Evolutionary conservation across 2,888 invertebrate species (phyloP).

Genomic region (Heliothis peltigera): DNA sequence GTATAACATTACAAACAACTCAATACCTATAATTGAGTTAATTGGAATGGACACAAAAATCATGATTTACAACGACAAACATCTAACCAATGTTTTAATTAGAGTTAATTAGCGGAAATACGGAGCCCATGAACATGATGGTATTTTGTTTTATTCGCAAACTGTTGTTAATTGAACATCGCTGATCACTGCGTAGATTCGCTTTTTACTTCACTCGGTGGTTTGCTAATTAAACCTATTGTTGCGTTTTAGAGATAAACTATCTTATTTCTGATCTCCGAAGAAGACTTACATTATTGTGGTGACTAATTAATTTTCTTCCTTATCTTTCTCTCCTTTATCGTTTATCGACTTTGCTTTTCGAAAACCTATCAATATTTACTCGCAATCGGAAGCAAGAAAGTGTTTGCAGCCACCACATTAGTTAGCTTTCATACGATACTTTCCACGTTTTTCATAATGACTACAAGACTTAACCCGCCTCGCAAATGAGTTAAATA

Average conservation of each 20-base stretch:
- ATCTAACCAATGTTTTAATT: constrained; percentile 29
- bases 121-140: constrained; percentile 11
- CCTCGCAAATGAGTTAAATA: constrained; percentile 38
- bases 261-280: neutral
- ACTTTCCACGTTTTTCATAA: constrained; percentile 17
- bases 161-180: constrained; percentile 14
- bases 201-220: neutral
- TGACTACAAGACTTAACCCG: constrained; percentile 24
- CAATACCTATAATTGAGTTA: constrained; percentile 32
- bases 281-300: neutral
- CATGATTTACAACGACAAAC: constrained; percentile 38
- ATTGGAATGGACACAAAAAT: constrained; percentile 25
- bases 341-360: neutral
- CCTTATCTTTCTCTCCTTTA: neutral
- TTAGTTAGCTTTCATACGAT: constrained; percentile 12
- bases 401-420: constrained; percentile 7
- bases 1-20: constrained; percentile 18
- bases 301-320: neutral
- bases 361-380: neutral
- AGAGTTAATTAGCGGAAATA: constrained; percentile 53
- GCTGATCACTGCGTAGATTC: constrained; percentile 1
- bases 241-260: neutral
- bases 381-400: neutral
- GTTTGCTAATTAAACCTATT: neutral
- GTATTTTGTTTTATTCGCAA: constrained; percentile 14